Conservation (phyloP, 1,140 invertebrate genomes). For the Stegodyphus mimosarum region DNA sequence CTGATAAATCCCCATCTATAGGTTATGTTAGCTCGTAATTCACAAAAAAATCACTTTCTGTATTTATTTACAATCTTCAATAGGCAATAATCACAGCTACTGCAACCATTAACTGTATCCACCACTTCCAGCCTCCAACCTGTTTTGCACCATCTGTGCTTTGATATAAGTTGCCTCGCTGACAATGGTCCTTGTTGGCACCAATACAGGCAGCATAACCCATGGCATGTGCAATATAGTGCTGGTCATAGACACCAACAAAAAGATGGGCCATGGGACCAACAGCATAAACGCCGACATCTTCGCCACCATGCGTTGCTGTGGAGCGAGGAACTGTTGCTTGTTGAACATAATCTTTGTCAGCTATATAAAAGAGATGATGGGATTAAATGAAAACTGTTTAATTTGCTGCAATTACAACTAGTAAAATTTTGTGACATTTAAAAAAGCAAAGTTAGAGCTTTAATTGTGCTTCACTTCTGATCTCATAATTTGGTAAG, state of each 20-base stretch:
- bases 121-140: background rate
- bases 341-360: slow-evolving; percentile 44
- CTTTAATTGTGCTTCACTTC: too few species aligned
- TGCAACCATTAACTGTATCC: background rate
- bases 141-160: background rate
- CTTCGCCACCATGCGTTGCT: slow-evolving; percentile 80
- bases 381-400: too few species aligned
- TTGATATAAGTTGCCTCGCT: background rate
- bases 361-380: background rate
- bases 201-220: slow-evolving; percentile 71
- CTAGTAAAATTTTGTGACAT: too few species aligned
- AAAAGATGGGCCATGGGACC: slow-evolving; percentile 91
- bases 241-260: slow-evolving; percentile 90
- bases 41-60: too few species aligned
- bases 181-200: slow-evolving; percentile 55
- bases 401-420: too few species aligned
- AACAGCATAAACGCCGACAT: slow-evolving; percentile 74
- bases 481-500: too few species aligned
- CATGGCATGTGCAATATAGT: slow-evolving; percentile 87
- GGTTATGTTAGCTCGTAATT: too few species aligned
- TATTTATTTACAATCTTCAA: background rate
- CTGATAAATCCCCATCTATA: too few species aligned
- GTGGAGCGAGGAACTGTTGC: slow-evolving; percentile 20
- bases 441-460: too few species aligned
- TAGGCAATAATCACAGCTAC: background rate